Conservation (phyloP, 2,797 vertebrate species). For the Scarus forsteni region DNA sequence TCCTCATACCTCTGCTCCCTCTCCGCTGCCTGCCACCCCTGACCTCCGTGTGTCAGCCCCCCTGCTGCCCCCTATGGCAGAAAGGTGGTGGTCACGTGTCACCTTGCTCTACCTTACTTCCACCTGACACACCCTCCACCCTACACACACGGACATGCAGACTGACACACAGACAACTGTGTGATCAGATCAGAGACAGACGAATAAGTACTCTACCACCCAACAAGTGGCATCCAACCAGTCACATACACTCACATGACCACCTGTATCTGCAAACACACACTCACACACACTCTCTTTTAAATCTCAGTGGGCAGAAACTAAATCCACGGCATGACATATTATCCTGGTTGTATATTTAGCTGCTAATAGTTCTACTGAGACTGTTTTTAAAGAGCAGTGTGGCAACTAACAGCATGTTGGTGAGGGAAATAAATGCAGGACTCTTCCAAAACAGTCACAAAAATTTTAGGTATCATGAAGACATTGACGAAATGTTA, state of each 20-base stretch:
- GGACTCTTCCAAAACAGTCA: conserved; percentile 18
- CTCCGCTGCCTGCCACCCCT: conserved; percentile 49
- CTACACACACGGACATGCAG: neutral
- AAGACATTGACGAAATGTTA: neutral
- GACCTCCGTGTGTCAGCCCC: conserved; percentile 53
- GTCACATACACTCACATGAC: conserved; percentile 6
- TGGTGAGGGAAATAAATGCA: conserved; percentile 39
- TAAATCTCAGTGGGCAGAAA: conserved; percentile 67
- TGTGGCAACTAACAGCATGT: conserved; percentile 34
- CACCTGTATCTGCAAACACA: conserved; percentile 13
- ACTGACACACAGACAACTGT: conserved; percentile 7
- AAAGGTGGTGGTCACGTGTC: neutral
- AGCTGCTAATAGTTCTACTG: conserved; percentile 77
- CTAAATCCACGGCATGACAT: conserved; percentile 70
- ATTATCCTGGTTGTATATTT: conserved; percentile 78
- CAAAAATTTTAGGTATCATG: neutral
- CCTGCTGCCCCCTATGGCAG: conserved; percentile 44
- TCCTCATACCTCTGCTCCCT: conserved; percentile 52
- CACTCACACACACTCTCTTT: conserved; percentile 22
- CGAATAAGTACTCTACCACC: conserved; percentile 22
- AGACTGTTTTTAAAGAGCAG: conserved; percentile 55
- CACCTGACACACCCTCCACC: neutral
- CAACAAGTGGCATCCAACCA: conserved; percentile 16
- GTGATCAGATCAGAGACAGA: conserved; percentile 21
- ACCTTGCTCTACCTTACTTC: conserved; percentile 1